Percentiles rank a stretch among this genome's conserved stretches.
These are phyloP conservation scores for Perognathus longimembris DNA, from an alignment of 2,113 vertebrate genomes.

Conservation along the genomic window DNA sequence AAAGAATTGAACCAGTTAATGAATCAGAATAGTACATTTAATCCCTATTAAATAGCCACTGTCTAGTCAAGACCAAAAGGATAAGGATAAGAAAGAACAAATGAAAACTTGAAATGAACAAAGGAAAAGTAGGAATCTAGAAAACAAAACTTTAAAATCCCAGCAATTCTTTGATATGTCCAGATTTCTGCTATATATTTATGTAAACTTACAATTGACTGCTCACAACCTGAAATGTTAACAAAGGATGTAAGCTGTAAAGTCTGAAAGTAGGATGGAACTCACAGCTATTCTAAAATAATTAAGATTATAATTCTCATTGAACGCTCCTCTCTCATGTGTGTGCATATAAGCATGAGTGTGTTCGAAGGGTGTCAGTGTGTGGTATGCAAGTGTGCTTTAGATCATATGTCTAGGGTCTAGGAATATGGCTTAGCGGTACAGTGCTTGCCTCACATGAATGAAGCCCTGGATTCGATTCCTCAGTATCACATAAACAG, in stretches of 20 bases:
- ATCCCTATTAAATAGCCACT: background rate
- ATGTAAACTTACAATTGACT: background rate
- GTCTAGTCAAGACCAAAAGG: background rate
- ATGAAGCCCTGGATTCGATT: too few species aligned
- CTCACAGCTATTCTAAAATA: background rate
- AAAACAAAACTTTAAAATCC: slow-evolving; percentile 36
- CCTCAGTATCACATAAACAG: too few species aligned
- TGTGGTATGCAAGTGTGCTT: background rate
- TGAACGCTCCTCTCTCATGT: background rate
- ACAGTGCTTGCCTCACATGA: too few species aligned
- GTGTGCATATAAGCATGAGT: too few species aligned
- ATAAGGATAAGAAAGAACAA: background rate
- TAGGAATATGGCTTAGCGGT: too few species aligned
- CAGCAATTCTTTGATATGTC: background rate
- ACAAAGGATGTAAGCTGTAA: background rate
- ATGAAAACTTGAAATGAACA: too few species aligned
- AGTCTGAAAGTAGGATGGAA: background rate
- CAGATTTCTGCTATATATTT: background rate
- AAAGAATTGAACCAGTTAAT: slow-evolving; percentile 47
- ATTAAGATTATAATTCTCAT: slow-evolving; percentile 3
- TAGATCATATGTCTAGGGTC: too few species aligned
- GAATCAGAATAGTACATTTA: background rate
- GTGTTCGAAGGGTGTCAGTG: background rate
- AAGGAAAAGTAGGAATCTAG: slow-evolving; percentile 22
- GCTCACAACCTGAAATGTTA: slow-evolving; percentile 9